phyloP scores from a whole-genome alignment of 2,797 vertebrate genomes.

The Brachyrhaphis roseni region DNA sequence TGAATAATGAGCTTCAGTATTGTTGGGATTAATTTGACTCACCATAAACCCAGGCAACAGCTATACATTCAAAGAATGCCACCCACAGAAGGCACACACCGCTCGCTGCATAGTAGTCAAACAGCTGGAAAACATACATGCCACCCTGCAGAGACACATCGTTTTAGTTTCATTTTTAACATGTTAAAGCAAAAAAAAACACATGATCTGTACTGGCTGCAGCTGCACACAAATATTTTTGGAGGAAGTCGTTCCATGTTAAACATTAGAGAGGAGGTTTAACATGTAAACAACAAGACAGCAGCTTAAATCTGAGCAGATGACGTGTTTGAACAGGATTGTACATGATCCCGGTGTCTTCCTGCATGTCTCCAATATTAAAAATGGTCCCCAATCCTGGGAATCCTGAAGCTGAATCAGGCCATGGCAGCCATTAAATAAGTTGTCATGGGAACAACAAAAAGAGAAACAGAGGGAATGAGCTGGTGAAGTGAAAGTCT shows the following conservation, averaged over 20 bases:
- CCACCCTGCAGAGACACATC: slow-evolving; percentile 86
- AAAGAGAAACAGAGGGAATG: not conserved
- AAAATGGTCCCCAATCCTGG: slow-evolving; percentile 50
- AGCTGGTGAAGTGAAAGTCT: not conserved
- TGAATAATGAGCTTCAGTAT: not conserved
- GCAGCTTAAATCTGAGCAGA: not conserved
- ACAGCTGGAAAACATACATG: slow-evolving; percentile 99
- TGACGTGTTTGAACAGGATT: slow-evolving; percentile 4
- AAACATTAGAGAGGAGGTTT: not conserved
- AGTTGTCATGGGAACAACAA: slow-evolving; percentile 55
- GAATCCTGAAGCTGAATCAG: slow-evolving; percentile 64
- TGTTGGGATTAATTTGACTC: slow-evolving; percentile 68
- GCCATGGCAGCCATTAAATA: slow-evolving; percentile 60
- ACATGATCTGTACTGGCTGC: not conserved
- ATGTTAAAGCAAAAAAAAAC: not conserved
- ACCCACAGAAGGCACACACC: slow-evolving; percentile 99
- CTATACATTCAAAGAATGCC: slow-evolving; percentile 99
- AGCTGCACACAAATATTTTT: not conserved
- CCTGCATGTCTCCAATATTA: slow-evolving; percentile 10
- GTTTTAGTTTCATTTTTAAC: not conserved
- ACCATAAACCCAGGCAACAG: slow-evolving; percentile 99
- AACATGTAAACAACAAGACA: not conserved
- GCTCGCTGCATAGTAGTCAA: slow-evolving; percentile 99
- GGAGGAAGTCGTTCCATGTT: not conserved
- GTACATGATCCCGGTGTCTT: not conserved